Base-by-base conservation (phyloP, 2,113 vertebrate genomes). In the Theropithecus gelada region DNA sequence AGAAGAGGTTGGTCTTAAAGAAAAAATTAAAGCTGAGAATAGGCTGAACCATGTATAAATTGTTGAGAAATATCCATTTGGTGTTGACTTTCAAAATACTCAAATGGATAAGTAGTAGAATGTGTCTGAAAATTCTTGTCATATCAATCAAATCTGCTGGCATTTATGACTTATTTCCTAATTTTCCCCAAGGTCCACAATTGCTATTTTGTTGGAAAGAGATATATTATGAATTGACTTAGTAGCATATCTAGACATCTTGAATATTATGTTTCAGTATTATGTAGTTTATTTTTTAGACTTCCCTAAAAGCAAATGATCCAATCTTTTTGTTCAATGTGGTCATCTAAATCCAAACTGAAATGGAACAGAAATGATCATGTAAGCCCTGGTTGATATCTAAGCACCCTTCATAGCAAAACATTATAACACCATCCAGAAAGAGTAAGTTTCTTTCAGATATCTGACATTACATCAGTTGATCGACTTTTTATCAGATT, bases 21-120 rank as follows among this genome's bases (percentile, higher is more conserved):
- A 85, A 95, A 45, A 90, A 85, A 83, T 81, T 50, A 88, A 96
- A 96, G 90, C 76, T 93, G 93, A 96, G 76, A 89, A 23, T 57
- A 97, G 70, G 93, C 70, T 76, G 35, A 95, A 52, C 5, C 38
- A 43, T 66, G 23, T 50, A 68, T 48, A 93, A 30, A 93, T 78
- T 90, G 18, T 64, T 85, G 18, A 91, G 52, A 92, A 90, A 68
- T 90, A 48, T n/a, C 35, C 45, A 88, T 79, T 92, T 97, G 27
- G 35, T 75, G n/a, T 83, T 97, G 68, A 82, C 84, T 96, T 97
- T 96, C 61, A 92, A 88, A 93, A 90, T 81, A 30, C 30, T 97
- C 40, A 94, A 76, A 38, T 90, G 9, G 40, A 89, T 90, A 92
- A 68, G 64, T 76, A 90, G 35, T 12, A 96, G 84, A 90, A 82